Conservation (phyloP, 2,888 invertebrate genomes). For the Nematopogon swammerdamellus region DNA sequence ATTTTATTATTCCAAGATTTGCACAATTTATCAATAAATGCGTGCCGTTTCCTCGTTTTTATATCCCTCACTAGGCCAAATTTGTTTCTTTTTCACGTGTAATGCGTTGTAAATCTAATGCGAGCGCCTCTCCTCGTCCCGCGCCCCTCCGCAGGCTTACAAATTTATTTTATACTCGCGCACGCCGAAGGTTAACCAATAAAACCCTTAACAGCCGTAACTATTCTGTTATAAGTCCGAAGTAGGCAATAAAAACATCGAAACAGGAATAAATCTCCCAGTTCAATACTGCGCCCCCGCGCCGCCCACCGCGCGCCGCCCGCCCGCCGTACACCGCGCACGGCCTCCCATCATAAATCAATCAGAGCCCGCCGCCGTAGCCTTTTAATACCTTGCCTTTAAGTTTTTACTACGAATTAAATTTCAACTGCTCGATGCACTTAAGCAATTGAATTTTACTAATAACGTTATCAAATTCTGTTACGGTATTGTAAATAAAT, state of each 20-base stretch:
- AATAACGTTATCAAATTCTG: too few relatives aligned
- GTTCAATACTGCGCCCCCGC: slow-evolving; percentile 27
- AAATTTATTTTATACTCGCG: slow-evolving; percentile 53
- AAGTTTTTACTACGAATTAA: too few relatives aligned
- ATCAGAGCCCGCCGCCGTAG: too few relatives aligned
- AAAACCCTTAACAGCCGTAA: slow-evolving; percentile 56
- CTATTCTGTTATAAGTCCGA: slow-evolving; percentile 55
- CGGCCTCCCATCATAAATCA: not conserved
- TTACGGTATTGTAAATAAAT: too few relatives aligned
- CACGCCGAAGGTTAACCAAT: slow-evolving; percentile 54
- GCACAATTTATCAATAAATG: slow-evolving; percentile 52
- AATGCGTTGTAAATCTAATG: slow-evolving; percentile 40
- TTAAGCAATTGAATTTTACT: too few relatives aligned
- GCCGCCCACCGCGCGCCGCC: slow-evolving; percentile 7
- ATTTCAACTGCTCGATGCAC: too few relatives aligned
- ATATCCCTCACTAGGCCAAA: slow-evolving; percentile 45
- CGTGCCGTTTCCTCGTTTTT: slow-evolving; percentile 45
- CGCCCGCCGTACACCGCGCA: not conserved
- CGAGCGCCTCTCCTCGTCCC: slow-evolving; percentile 24
- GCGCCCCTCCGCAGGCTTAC: too few relatives aligned
- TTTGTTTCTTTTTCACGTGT: slow-evolving; percentile 51
- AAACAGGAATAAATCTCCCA: slow-evolving; percentile 48
- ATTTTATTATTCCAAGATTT: slow-evolving; percentile 53
- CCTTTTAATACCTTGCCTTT: too few relatives aligned
- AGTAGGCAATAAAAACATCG: slow-evolving; percentile 52